A percentile compares a stretch with the other conserved stretches of the same genome.
These are phyloP conservation scores for Dyspetes luteomarginatus DNA, from an alignment of 2,888 invertebrate genomes.

Conservation along the genomic window DNA sequence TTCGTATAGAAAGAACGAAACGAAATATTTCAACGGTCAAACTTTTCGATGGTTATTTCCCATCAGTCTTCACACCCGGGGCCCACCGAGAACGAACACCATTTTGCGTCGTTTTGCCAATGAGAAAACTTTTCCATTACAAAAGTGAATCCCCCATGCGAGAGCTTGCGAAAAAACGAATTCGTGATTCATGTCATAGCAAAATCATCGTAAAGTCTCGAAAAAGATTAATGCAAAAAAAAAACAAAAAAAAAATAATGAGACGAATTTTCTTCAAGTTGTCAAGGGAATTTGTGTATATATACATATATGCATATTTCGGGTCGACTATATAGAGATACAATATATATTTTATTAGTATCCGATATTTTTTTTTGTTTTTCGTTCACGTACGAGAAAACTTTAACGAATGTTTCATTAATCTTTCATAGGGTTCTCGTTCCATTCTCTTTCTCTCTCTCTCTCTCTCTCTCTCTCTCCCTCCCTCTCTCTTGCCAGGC, in stretches of 20 bases:
- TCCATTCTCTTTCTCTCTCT: not conserved
- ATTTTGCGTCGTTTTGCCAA: slow-evolving; percentile 45
- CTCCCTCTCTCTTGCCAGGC: not conserved
- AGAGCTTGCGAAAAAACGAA: slow-evolving; percentile 14
- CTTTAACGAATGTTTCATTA: slow-evolving; percentile 41
- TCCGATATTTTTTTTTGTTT: slow-evolving; percentile 5
- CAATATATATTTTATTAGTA: not conserved
- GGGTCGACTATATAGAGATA: not conserved
- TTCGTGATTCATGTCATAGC: slow-evolving; percentile 43
- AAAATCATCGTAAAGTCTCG: slow-evolving; percentile 7
- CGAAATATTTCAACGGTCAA: slow-evolving; percentile 43
- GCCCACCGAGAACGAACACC: slow-evolving; percentile 32
- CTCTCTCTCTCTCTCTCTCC: not conserved
- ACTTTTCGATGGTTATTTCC: slow-evolving; percentile 47
- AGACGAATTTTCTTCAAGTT: slow-evolving; percentile 5
- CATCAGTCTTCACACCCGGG: slow-evolving; percentile 19
- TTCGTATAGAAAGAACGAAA: slow-evolving; percentile 9
- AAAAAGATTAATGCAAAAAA: not conserved
- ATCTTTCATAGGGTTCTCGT: slow-evolving; percentile 36
- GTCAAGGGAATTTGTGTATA: not conserved
- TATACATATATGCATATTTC: not conserved
- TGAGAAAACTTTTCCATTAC: slow-evolving; percentile 62
- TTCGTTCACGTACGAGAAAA: slow-evolving; percentile 16
- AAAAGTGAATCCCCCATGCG: slow-evolving; percentile 30
- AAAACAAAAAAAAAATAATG: too few relatives aligned